Conservation (phyloP, 1,140 invertebrate genomes). For the Neomicropteryx cornuta region DNA sequence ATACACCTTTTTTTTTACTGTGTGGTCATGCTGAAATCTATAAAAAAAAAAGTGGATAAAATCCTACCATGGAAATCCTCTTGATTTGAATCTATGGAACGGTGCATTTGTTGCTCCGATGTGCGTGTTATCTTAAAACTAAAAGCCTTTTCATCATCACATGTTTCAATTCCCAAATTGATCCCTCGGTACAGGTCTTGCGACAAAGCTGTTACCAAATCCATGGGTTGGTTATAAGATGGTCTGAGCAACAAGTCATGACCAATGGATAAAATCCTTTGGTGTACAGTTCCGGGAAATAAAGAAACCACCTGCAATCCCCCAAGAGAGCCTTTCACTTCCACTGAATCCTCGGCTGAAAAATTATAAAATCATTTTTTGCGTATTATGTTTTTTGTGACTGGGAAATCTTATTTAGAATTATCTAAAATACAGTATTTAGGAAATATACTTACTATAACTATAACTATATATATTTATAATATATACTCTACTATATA, state of each 20-base stretch:
- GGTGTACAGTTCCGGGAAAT: constrained; percentile 73
- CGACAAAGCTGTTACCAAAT: constrained; percentile 24
- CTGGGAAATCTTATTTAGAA: too few relatives aligned
- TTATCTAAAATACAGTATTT: too few relatives aligned
- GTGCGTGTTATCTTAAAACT: constrained; percentile 49
- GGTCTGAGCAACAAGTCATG: constrained; percentile 53
- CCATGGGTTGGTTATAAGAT: constrained; percentile 16
- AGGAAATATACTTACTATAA: too few relatives aligned
- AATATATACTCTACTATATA: too few relatives aligned
- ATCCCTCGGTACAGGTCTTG: constrained; percentile 39
- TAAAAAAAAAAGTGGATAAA: too few relatives aligned
- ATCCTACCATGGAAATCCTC: too few relatives aligned
- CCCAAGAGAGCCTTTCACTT: constrained; percentile 75
- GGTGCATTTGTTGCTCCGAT: constrained; percentile 16
- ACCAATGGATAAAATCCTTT: constrained; percentile 77
- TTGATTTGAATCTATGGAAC: constrained; percentile 16
- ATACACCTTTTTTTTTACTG: too few relatives aligned
- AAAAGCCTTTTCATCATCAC: constrained; percentile 46
- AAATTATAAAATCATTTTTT: constrained; percentile 9
- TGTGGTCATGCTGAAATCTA: too few relatives aligned
- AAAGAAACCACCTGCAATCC: constrained; percentile 86
- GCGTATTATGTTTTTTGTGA: too few relatives aligned
- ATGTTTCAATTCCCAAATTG: constrained; percentile 17
- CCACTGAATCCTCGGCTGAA: constrained; percentile 41
- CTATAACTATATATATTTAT: too few relatives aligned